Percentiles rank a stretch among this genome's conserved stretches.
Evolutionary conservation across 2,113 vertebrate species (phyloP).

Genomic region (Phrynosoma platyrhinos): DNA sequence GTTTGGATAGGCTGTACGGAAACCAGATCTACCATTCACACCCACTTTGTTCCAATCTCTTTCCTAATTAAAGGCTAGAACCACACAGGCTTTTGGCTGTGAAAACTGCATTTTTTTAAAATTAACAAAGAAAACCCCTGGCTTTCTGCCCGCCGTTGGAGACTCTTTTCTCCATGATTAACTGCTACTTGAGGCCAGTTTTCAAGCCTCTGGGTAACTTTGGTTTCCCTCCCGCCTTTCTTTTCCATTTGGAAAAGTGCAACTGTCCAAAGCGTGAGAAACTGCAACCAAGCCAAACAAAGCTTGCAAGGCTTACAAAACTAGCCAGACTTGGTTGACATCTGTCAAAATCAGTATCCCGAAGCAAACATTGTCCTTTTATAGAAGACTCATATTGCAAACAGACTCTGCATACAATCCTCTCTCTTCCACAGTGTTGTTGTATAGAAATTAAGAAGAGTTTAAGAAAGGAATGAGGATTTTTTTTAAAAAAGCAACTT

Average conservation of each 20-base stretch:
- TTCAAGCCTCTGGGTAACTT: neutral
- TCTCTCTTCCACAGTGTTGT: neutral
- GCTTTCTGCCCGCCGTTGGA: neutral
- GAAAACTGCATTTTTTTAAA: neutral
- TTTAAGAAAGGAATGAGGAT: too few relatives aligned
- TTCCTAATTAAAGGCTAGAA: slow-evolving; percentile 4
- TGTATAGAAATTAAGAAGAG: rapidly evolving
- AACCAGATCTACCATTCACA: neutral
- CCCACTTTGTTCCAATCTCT: rapidly evolving
- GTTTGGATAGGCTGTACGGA: neutral
- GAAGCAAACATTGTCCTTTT: neutral
- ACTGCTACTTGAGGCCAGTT: slow-evolving; percentile 20
- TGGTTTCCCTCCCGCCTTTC: neutral
- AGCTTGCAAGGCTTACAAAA: slow-evolving; percentile 32
- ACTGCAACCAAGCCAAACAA: slow-evolving; percentile 36
- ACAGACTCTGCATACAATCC: neutral
- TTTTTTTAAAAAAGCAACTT: slow-evolving; percentile 16
- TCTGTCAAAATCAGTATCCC: slow-evolving; percentile 34
- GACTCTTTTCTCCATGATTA: neutral
- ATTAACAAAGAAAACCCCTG: neutral
- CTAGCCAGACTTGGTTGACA: slow-evolving; percentile 39
- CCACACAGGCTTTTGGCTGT: neutral
- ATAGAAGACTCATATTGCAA: neutral
- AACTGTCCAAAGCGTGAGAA: slow-evolving; percentile 49
- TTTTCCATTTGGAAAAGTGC: neutral